Conservation (phyloP, 2,888 invertebrate genomes). For the Polymixis flavicincta region DNA sequence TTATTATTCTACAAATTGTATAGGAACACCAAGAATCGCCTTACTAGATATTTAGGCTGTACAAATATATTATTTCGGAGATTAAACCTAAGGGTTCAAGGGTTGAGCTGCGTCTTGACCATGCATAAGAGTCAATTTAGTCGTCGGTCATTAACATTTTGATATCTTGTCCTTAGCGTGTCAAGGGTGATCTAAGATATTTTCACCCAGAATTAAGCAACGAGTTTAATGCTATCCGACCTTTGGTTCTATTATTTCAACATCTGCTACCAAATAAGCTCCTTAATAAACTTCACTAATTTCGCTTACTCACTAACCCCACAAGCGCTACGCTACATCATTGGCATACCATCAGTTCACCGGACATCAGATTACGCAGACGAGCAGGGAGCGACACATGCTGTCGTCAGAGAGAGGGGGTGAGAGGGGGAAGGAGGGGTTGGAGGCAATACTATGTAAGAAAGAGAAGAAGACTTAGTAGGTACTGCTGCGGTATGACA, state of each 20-base stretch:
- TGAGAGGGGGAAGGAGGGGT: no score
- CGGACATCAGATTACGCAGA: conserved; percentile 28
- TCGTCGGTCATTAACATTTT: neutral
- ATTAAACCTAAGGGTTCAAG: neutral
- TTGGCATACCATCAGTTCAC: conserved; percentile 15
- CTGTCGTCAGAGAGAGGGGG: neutral
- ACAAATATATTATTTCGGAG: neutral
- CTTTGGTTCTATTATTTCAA: neutral
- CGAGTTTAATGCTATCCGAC: no score
- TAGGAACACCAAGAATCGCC: neutral
- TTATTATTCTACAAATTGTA: neutral
- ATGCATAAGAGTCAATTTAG: neutral
- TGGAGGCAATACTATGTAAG: neutral
- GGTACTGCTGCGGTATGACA: neutral
- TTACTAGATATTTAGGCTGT: neutral
- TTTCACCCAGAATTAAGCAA: neutral
- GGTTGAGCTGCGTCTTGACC: neutral
- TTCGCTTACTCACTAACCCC: neutral
- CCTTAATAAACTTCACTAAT: neutral
- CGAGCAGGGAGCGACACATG: conserved; percentile 12
- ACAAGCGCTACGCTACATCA: no score
- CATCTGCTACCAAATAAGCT: no score
- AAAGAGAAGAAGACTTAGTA: conserved; percentile 8
- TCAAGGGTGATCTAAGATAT: neutral
- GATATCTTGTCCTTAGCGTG: neutral